phyloP scores from a whole-genome alignment of 1,140 invertebrate species.

The Bradysia coprophila region DNA sequence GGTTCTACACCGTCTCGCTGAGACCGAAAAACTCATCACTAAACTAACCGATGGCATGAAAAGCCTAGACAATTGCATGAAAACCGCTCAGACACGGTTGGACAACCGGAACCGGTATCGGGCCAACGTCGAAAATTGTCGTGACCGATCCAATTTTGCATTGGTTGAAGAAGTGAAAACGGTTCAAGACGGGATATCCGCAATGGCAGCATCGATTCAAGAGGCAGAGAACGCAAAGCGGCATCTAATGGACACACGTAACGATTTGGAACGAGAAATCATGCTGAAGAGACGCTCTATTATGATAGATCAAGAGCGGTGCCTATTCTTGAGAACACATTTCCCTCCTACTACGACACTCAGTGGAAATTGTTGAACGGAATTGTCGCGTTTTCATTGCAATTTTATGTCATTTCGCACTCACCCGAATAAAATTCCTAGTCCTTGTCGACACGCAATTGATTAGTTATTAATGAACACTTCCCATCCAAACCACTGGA shows the following conservation, averaged over 20 bases:
- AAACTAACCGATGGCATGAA: conserved; percentile 35
- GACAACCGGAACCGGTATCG: conserved; percentile 43
- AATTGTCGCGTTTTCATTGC: not conserved
- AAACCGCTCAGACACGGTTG: conserved; percentile 57
- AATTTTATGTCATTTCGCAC: too few species aligned
- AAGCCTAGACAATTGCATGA: conserved; percentile 49
- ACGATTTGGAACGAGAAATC: conserved; percentile 46
- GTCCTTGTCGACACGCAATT: not conserved
- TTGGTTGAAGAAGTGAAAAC: conserved; percentile 54
- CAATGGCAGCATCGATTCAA: conserved; percentile 34
- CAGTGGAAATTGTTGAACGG: conserved; percentile 23
- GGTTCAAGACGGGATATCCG: conserved; percentile 40
- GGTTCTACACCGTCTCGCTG: conserved; percentile 30
- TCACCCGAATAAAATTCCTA: not conserved
- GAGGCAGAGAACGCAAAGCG: conserved; percentile 35
- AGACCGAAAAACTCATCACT: conserved; percentile 46
- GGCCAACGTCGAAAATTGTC: conserved; percentile 48
- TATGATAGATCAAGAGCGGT: conserved; percentile 45
- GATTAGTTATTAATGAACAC: conserved; percentile 22
- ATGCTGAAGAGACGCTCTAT: conserved; percentile 50
- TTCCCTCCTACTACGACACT: conserved; percentile 46
- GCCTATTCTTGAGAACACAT: conserved; percentile 36
- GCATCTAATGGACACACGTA: conserved; percentile 36
- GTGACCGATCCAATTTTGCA: conserved; percentile 45
- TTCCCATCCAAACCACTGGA: conserved; percentile 23